Conservation (phyloP, 2,113 vertebrate species). For the Shinisaurus crocodilurus region DNA sequence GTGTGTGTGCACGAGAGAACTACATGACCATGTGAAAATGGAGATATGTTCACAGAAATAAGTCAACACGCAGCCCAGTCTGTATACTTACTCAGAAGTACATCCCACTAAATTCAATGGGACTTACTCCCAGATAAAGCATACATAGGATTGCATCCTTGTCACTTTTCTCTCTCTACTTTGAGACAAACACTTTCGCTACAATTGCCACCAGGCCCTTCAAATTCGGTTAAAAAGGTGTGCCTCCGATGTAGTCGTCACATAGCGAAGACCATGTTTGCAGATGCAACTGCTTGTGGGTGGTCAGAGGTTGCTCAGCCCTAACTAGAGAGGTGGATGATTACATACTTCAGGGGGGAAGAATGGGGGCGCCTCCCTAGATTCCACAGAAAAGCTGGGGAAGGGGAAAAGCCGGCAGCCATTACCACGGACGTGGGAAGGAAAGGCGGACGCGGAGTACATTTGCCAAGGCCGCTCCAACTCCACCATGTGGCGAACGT, state of each 20-base stretch:
- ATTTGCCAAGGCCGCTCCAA: slow-evolving; percentile 56
- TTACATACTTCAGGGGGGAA: neutral
- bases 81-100: neutral
- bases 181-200: neutral
- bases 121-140: neutral
- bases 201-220: neutral
- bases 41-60: neutral
- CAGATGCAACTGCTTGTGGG: neutral
- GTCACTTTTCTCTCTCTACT: neutral
- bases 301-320: neutral
- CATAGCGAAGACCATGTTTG: too few species aligned
- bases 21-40: neutral
- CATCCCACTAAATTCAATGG: neutral
- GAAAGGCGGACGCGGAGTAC: neutral
- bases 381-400: neutral
- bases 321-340: neutral
- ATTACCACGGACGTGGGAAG: neutral
- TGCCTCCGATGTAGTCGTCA: neutral
- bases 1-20: neutral
- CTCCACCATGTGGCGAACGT: slow-evolving; percentile 46
- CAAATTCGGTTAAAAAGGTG: neutral
- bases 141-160: neutral
- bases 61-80: neutral
- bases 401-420: neutral
- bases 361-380: neutral